Evolutionary conservation across 2,888 invertebrate species (phyloP).

Genomic region (Trichopoda pennipes): DNA sequence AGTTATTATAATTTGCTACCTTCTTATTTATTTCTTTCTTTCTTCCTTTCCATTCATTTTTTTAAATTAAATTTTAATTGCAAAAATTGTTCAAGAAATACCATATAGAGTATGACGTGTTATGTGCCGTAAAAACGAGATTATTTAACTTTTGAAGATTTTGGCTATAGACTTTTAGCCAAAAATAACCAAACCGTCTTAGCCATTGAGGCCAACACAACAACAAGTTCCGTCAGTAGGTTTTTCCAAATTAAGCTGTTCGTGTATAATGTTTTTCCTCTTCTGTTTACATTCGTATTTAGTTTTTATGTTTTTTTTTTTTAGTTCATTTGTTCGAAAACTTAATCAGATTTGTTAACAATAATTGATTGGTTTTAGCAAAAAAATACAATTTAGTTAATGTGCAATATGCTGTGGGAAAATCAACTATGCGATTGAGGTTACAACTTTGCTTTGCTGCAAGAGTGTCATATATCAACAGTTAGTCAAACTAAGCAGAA

Average conservation of each 20-base stretch:
- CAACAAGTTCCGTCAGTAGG: constrained; percentile 61
- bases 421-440: constrained; percentile 32
- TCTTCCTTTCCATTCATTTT: not conserved
- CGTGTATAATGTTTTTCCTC: not conserved
- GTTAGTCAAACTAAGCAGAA: no score
- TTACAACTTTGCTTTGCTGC: not conserved
- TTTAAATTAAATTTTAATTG: constrained; percentile 35
- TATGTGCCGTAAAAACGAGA: not conserved
- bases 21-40: not conserved
- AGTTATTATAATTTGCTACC: not conserved
- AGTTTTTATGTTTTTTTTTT: constrained; percentile 1
- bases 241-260: constrained; percentile 65
- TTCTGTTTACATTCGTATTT: constrained; percentile 2
- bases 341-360: constrained; percentile 55
- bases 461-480: no score
- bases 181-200: constrained; percentile 7
- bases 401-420: constrained; percentile 58
- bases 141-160: constrained; percentile 45
- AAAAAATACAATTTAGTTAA: constrained; percentile 39
- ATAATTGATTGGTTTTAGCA: constrained; percentile 50
- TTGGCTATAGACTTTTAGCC: constrained; percentile 18
- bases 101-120: constrained; percentile 66
- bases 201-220: constrained; percentile 30
- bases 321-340: not conserved
- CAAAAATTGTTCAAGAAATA: constrained; percentile 16